Conservation (phyloP, 2,113 vertebrate genomes). For the Paracanthobrama guichenoti region DNA sequence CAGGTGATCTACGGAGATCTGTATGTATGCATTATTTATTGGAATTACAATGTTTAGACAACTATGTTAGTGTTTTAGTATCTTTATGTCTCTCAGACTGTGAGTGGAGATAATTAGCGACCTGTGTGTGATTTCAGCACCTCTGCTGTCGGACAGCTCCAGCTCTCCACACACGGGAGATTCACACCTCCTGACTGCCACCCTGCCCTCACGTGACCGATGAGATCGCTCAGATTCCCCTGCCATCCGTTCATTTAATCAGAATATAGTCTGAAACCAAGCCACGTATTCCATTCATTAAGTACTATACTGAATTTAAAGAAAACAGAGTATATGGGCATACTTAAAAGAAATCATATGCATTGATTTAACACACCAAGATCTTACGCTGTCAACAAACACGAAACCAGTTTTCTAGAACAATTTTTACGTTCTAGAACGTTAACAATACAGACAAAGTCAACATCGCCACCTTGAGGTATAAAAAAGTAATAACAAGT, state of each 20-base stretch:
- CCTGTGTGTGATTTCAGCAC: slow-evolving; percentile 55
- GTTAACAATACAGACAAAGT: neutral
- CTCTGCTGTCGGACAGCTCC: slow-evolving; percentile 50
- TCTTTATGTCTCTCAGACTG: neutral
- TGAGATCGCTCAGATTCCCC: neutral
- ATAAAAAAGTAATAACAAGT: neutral
- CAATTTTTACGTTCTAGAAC: no score
- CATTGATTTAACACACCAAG: neutral
- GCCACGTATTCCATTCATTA: neutral
- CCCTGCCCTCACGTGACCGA: neutral
- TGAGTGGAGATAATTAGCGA: neutral
- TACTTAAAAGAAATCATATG: neutral
- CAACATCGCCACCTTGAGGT: slow-evolving; percentile 25
- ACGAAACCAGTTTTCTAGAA: neutral
- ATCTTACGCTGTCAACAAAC: neutral
- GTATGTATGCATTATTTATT: no score
- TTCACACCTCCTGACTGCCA: slow-evolving; percentile 32
- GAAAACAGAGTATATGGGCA: neutral
- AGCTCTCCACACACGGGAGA: neutral
- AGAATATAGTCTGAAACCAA: neutral
- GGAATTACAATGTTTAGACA: no score
- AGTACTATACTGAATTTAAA: neutral
- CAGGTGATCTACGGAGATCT: no score
- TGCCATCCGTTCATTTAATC: neutral
- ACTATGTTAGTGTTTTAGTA: neutral